Evolutionary conservation across 2,113 vertebrate genomes (phyloP).

Genomic region (Zosterops japonicus): DNA sequence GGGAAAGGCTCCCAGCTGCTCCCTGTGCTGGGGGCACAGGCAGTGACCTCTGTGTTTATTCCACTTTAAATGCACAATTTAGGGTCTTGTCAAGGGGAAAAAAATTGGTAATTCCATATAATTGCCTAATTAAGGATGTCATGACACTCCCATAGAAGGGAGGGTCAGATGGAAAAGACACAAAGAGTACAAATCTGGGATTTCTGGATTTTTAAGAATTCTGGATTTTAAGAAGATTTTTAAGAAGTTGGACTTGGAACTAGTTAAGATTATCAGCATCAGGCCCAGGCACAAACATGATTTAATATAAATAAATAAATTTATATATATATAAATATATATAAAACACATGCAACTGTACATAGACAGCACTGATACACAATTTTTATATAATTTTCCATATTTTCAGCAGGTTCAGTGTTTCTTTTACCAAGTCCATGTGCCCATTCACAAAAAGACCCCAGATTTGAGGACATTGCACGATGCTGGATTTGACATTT

Average conservation of each 20-base stretch:
- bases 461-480: not conserved
- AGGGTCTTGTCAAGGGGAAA: not conserved
- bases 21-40: not conserved
- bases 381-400: accelerated
- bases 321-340: too few species aligned
- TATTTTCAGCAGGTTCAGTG: not conserved
- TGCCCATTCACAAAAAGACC: not conserved
- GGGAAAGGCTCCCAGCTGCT: not conserved
- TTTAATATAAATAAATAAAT: not conserved
- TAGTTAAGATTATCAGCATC: not conserved
- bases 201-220: not conserved
- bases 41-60: not conserved
- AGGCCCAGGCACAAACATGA: accelerated
- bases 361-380: accelerated
- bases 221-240: not conserved
- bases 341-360: not conserved
- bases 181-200: not conserved
- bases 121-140: not conserved
- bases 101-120: not conserved
- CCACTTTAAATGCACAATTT: not conserved
- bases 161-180: not conserved
- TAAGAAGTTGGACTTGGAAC: not conserved
- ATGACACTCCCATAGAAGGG: not conserved
- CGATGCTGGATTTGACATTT: accelerated
- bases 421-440: not conserved